These are phyloP conservation scores for Conopomorpha cramerella DNA, from an alignment of 1,140 invertebrate species.

Conservation along the genomic window DNA sequence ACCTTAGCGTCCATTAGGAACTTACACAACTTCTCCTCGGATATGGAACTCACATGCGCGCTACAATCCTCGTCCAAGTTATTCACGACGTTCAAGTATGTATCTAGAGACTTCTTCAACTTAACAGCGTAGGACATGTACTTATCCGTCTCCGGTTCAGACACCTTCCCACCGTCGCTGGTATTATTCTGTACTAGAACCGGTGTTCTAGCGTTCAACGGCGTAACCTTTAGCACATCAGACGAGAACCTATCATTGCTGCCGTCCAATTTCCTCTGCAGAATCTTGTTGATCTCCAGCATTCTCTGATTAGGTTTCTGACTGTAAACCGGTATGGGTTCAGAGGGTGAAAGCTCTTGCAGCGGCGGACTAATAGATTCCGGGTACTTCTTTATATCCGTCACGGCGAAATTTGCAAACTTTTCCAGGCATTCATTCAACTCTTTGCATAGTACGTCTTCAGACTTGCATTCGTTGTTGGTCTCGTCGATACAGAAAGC, in stretches of 20 bases:
- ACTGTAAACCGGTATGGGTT: constrained; percentile 28
- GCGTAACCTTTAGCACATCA: constrained; percentile 14
- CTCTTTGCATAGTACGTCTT: constrained; percentile 33
- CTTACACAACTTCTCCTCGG: constrained; percentile 28
- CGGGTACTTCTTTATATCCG: constrained; percentile 19
- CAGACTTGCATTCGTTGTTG: constrained; percentile 35
- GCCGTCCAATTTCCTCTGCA: constrained; percentile 13
- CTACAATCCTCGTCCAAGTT: constrained; percentile 37
- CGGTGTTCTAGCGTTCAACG: constrained; percentile 15
- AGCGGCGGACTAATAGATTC: constrained; percentile 41
- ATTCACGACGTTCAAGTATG: constrained; percentile 48
- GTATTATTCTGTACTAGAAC: constrained; percentile 15
- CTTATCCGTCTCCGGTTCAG: constrained; percentile 31
- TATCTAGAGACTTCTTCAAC: constrained; percentile 50
- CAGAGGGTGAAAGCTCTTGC: constrained; percentile 41
- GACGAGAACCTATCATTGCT: constrained; percentile 17
- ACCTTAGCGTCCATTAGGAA: constrained; percentile 25
- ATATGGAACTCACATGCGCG: no score
- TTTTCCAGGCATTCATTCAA: constrained; percentile 47
- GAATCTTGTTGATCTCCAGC: constrained; percentile 29
- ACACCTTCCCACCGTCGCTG: constrained; percentile 11
- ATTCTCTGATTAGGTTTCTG: constrained; percentile 29
- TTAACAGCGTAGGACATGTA: constrained; percentile 40
- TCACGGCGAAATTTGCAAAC: constrained; percentile 39
- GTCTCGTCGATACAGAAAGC: constrained; percentile 34